Conservation (phyloP, 1,140 invertebrate genomes). For the Aleiodes sp. region DNA sequence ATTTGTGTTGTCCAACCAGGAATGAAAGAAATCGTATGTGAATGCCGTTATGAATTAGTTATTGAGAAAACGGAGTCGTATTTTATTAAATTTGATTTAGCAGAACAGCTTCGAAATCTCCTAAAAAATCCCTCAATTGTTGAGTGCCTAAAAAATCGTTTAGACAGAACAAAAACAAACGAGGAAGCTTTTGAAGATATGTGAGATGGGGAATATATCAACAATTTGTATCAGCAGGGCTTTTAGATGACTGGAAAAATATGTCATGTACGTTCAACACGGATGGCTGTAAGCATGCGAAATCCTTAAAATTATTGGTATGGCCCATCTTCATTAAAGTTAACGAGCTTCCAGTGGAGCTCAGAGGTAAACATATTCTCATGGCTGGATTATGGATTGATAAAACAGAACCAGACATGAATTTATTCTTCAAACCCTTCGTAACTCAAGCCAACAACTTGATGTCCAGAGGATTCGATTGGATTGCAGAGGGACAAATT, state of each 20-base stretch:
- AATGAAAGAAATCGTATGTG: no score
- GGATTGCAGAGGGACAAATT: neutral
- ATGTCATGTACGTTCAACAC: conserved; percentile 13
- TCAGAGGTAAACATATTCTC: conserved; percentile 28
- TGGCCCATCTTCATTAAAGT: conserved; percentile 15
- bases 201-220: neutral
- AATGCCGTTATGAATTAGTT: no score
- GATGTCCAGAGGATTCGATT: conserved; percentile 22
- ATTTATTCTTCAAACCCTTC: conserved; percentile 32
- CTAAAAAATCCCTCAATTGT: neutral
- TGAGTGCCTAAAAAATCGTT: neutral
- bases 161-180: neutral
- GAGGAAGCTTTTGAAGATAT: neutral
- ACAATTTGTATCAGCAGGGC: neutral
- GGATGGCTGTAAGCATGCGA: conserved; percentile 10
- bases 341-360: neutral
- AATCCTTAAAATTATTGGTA: neutral
- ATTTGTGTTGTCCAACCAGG: no score
- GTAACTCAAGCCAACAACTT: conserved; percentile 33
- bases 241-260: conserved; percentile 7
- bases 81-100: conserved; percentile 10
- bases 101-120: conserved; percentile 8
- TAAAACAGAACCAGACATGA: conserved; percentile 34
- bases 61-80: conserved; percentile 2
- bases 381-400: conserved; percentile 35